Base-by-base conservation (phyloP, 2,113 vertebrate species). In the Cyprichromis sp. region DNA sequence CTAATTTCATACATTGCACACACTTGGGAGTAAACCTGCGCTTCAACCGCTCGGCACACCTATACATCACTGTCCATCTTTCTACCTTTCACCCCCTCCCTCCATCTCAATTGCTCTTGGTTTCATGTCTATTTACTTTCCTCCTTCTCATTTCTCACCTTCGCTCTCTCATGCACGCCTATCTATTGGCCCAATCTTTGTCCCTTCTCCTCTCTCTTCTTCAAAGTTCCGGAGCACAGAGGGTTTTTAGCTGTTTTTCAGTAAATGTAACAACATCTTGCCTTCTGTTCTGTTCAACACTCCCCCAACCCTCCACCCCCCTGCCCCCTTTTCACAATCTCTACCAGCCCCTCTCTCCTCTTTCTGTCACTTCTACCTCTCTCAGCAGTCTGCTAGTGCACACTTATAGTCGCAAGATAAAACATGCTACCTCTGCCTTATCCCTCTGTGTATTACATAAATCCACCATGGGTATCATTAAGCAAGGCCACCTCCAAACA, bases 381-480 rank as follows among this genome's bases (percentile, higher is more conserved):
- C 92, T 89, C 55, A 5, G 19, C 21, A 29, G 83, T 61, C 83
- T 85, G 34, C 90, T 53, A 82, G 66, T 89, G 61, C 82, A 79
- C 82, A 86, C 73, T 88, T 89, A 50, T 40, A 88, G 83, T 87
- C 86, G 86, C 83, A 90, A 91, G 88, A 95, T 87, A 76, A 92
- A 90, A 86, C 88, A 83, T 34, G 54, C 80, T 91, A 91, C 79
- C 86, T 91, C 85, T 83, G 84, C 82, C 59, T 89, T 89, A 87
- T 90, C 78, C 92, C 90, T 87, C 57, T 88, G 87, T 89, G 91
- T 91, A 93, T 94, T 93, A 91, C 82, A 84, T 93, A 95, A 94
- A 90, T 78, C 85, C 91, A 84, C 45, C 10, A 54, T 68, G 85
- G 90, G 82, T 89, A 86, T 89, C 81, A 94, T 93, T 89, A 91